Evolutionary conservation across 2,888 invertebrate species (phyloP).

Genomic region (Rotaria sp.): DNA sequence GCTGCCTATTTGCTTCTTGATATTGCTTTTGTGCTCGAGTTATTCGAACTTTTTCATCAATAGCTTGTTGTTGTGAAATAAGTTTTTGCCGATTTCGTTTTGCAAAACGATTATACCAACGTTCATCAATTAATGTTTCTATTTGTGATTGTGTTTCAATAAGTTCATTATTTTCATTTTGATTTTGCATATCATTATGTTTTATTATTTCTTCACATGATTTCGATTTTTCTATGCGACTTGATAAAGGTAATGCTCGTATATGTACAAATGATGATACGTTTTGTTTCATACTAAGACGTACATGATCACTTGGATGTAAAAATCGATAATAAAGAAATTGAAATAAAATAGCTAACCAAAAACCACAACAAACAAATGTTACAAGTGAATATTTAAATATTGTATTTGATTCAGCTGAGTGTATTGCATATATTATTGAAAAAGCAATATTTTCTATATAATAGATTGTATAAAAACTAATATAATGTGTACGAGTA

Average conservation of each 20-base stretch:
- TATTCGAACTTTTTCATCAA: not conserved
- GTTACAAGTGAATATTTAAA: constrained; percentile 51
- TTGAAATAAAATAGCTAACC: constrained; percentile 49
- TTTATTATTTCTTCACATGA: not conserved
- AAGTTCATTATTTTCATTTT: not conserved
- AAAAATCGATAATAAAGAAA: constrained; percentile 51
- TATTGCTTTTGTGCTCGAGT: not conserved
- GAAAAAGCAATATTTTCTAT: constrained; percentile 57
- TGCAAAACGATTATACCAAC: constrained; percentile 2
- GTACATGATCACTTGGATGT: constrained; percentile 46
- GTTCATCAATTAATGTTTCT: not conserved
- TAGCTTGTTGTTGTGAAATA: not conserved
- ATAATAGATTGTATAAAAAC: constrained; percentile 56
- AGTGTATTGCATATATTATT: constrained; percentile 55
- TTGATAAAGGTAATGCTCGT: not conserved
- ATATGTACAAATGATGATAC: not conserved
- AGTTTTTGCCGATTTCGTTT: constrained; percentile 15
- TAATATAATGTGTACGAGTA: constrained; percentile 61
- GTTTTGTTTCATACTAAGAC: not conserved
- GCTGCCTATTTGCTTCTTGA: not conserved
- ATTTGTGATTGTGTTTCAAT: not conserved
- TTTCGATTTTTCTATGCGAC: not conserved
- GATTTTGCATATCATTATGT: not conserved
- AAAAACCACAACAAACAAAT: constrained; percentile 48
- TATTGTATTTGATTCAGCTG: constrained; percentile 47